Conservation (phyloP, 2,888 invertebrate genomes). For the Oligia strigilis region DNA sequence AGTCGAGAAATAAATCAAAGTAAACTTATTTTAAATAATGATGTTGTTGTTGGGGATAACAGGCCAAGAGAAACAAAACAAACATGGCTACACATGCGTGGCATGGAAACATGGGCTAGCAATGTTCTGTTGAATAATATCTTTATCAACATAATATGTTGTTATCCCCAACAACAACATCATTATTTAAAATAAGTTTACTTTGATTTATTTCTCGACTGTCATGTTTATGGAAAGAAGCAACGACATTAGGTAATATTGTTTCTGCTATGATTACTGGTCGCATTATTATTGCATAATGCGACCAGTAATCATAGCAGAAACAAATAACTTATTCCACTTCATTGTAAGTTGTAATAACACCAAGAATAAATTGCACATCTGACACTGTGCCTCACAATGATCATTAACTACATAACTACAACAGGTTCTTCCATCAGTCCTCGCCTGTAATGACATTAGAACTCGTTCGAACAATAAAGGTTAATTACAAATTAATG, state of each 20-base stretch:
- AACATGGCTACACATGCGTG: too few species aligned
- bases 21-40: background rate
- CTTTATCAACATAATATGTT: background rate
- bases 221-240: background rate
- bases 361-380: slow-evolving; percentile 12
- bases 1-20: background rate
- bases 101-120: background rate
- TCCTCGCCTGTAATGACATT: slow-evolving; percentile 54
- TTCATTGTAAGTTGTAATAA: background rate
- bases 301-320: background rate
- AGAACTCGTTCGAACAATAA: slow-evolving; percentile 60
- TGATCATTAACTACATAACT: slow-evolving; percentile 34
- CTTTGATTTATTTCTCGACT: background rate
- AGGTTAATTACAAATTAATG: slow-evolving; percentile 59
- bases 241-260: background rate
- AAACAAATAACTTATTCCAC: slow-evolving; percentile 12
- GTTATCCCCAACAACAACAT: too few species aligned
- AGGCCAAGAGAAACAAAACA: background rate
- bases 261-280: too few species aligned
- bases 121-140: background rate
- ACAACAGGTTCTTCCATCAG: slow-evolving; percentile 40
- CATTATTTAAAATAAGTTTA: background rate
- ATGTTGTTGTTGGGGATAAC: too few species aligned
- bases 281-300: too few species aligned
- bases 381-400: slow-evolving; percentile 16